Base-by-base conservation (phyloP, 2,888 invertebrate genomes). In the Ephialtes manifestator region DNA sequence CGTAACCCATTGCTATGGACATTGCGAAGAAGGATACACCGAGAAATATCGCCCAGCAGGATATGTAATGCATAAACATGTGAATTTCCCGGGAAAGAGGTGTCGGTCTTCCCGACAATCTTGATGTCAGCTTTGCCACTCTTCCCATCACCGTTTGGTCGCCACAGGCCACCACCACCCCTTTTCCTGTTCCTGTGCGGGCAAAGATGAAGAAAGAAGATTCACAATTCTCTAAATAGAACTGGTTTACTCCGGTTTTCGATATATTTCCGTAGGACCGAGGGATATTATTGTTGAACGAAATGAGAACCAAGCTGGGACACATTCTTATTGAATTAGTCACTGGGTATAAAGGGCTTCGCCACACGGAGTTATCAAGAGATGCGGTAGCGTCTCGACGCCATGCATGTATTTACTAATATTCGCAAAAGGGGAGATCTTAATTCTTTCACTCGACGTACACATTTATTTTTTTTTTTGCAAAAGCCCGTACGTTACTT, bases 21-120 rank as follows among this genome's bases (percentile, higher is more conserved):
- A 97, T 96, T 85, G 96, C 82, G 93, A 97, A 97, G 94, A 97
- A 97, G 11, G 96, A 90, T 4, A 96, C 94, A 8, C 97, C 97
- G 51, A 97, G 95, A 88, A 95, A 94, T 71, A 97, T 95, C 0
- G 97, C 96, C 60, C 97, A 96, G 15, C 95, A 94, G 35, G 95
- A 96, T 89, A 97, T 96, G 81, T 97, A 93, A 91, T 96, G 96
- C 89, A 97, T 96, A 92, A 97, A 97, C 91, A 96, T 96, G 63
- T 95, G 95, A 89, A 98, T 97, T 94, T 98, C 97, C 89, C 96
- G 96, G 51, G 97, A 96, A 84, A 98, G 96, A 1, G 97, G 97
- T 0, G 97, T 97, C 91, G 96, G 95, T 85, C 96, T 96, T 87
- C 96, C 95, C 87, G 96, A 95, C 60, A 97, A 92, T 4, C 96